These are phyloP conservation scores for Adineta ricciae DNA, from an alignment of 2,888 invertebrate species.

Conservation along the genomic window DNA sequence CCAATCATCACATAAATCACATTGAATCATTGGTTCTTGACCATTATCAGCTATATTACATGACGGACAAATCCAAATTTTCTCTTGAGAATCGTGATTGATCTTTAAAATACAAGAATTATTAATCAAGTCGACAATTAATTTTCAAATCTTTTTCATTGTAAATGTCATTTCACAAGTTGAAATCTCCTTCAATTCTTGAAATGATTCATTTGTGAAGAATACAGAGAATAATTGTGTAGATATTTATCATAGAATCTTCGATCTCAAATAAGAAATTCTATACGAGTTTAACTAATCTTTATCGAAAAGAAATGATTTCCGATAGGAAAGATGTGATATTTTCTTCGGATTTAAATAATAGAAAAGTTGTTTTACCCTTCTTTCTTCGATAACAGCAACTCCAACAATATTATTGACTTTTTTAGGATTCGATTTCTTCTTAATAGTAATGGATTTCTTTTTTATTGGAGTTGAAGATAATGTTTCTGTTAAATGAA, in stretches of 20 bases:
- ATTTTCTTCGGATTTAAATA: too few species aligned
- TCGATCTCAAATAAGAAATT: too few species aligned
- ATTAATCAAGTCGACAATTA: too few species aligned
- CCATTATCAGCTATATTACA: constrained; percentile 1
- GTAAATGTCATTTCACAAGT: too few species aligned
- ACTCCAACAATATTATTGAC: not conserved
- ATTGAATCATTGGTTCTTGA: constrained; percentile 1
- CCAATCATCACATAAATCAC: constrained; percentile 14
- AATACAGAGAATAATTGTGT: too few species aligned
- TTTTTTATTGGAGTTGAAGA: not conserved
- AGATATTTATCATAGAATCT: too few species aligned
- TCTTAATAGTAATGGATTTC: not conserved
- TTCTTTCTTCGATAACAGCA: not conserved
- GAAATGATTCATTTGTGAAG: too few species aligned
- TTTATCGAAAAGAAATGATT: too few species aligned
- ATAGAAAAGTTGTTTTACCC: not conserved
- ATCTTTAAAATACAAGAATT: not conserved
- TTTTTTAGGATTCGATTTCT: not conserved
- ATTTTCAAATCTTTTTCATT: too few species aligned
- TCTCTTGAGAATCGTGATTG: not conserved
- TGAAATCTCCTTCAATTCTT: too few species aligned
- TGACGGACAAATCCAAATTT: not conserved
- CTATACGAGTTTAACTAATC: too few species aligned
- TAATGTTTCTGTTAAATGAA: not conserved
- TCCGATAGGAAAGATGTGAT: too few species aligned